Conservation (phyloP, 1,140 invertebrate genomes). For the Listronotus bonariensis region DNA sequence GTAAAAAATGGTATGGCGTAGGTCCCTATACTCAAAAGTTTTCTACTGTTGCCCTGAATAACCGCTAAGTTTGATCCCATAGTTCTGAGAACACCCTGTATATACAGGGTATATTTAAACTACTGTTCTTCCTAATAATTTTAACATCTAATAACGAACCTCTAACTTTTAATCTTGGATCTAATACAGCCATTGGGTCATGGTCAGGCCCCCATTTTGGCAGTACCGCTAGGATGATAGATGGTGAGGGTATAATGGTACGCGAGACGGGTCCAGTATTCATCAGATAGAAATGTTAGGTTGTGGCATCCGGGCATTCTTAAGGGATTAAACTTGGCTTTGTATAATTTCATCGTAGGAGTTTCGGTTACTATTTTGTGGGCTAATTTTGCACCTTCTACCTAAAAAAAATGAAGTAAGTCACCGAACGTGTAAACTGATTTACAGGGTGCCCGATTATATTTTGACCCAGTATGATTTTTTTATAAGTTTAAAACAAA, state of each 20-base stretch:
- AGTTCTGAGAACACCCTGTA: no score
- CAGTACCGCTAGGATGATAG: constrained; percentile 72
- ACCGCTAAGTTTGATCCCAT: no score
- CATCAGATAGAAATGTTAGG: constrained; percentile 62
- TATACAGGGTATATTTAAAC: no score
- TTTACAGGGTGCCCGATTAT: no score
- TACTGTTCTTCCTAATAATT: no score
- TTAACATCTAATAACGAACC: constrained; percentile 12
- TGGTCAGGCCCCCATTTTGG: constrained; percentile 74
- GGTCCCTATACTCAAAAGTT: no score
- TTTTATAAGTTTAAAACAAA: no score
- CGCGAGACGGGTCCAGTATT: constrained; percentile 74
- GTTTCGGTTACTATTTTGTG: constrained; percentile 65
- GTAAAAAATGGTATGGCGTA: no score
- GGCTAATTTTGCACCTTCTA: constrained; percentile 73
- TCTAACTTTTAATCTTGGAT: constrained; percentile 67
- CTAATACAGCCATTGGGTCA: constrained; percentile 68
- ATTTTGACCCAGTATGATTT: no score
- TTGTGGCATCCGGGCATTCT: constrained; percentile 65
- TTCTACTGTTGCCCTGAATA: no score
- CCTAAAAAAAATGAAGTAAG: constrained; percentile 56
- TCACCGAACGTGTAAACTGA: no score
- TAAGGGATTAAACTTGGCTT: constrained; percentile 65
- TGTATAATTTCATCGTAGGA: constrained; percentile 65
- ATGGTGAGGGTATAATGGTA: constrained; percentile 70